A percentile compares a stretch with the other conserved stretches of the same genome.
These are phyloP conservation scores for Drosophila suboccidentalis DNA, from an alignment of 2,888 invertebrate species.

Conservation along the genomic window DNA sequence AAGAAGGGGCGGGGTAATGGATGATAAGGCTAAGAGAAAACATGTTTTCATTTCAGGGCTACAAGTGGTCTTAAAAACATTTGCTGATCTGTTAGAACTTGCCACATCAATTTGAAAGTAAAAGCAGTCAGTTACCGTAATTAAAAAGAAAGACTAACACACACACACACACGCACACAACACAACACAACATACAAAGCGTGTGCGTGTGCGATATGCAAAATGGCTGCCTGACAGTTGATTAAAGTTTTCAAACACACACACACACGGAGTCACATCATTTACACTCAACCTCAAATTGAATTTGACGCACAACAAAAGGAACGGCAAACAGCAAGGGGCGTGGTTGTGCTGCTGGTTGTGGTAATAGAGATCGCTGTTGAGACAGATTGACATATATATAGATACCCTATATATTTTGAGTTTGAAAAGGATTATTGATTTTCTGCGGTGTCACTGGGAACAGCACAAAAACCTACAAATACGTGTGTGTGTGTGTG, in stretches of 20 bases:
- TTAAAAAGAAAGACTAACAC: constrained; percentile 42
- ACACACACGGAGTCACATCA: constrained; percentile 21
- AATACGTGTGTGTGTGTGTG: constrained; percentile 2
- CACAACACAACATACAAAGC: constrained; percentile 1
- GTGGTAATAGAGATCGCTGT: constrained; percentile 44
- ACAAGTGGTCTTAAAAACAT: constrained; percentile 24
- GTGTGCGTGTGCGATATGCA: constrained; percentile 31
- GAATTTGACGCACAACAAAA: constrained; percentile 67
- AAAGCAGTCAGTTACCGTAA: constrained; percentile 50
- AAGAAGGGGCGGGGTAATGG: constrained; percentile 1
- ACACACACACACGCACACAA: constrained; percentile 4
- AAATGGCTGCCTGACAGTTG: constrained; percentile 46
- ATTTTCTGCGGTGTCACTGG: constrained; percentile 46
- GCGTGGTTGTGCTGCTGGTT: neutral
- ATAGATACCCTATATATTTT: constrained; percentile 37
- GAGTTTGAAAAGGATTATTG: constrained; percentile 67
- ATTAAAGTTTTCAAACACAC: constrained; percentile 48
- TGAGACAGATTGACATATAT: constrained; percentile 23
- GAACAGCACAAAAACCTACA: constrained; percentile 10
- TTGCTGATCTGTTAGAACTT: constrained; percentile 31
- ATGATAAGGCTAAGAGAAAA: constrained; percentile 27
- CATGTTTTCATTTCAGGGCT: constrained; percentile 40
- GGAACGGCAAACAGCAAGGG: constrained; percentile 41
- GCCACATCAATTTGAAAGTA: constrained; percentile 25
- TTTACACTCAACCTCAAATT: constrained; percentile 63